Evolutionary conservation across 2,113 vertebrate genomes (phyloP), one percentile per base, ranked within the genome.

Genomic region (Syngnathoides biaculeatus): DNA sequence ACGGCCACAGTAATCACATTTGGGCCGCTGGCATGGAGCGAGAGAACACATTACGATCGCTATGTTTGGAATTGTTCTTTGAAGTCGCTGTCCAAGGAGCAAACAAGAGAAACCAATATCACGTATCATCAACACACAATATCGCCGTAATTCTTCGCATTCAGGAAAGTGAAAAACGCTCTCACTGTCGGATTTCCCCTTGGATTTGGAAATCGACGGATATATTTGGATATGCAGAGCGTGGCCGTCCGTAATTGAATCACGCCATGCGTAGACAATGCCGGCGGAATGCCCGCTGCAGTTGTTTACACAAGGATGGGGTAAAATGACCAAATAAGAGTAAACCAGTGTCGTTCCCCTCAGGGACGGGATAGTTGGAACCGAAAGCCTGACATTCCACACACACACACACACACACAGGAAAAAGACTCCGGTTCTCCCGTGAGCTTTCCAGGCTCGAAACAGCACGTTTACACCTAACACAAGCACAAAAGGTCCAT

Each of bases 271-370:
- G 72, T 68, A 83, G 67, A 75, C 75, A 79, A 75, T 78, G 67
- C 26, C 55, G 26, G 19, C 50, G 50, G 19, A 42, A 70, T 74
- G 74, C 72, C 72, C 50, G 40, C 52, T 42, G 30, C 78, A 81
- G 79, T 73, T 90, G 88, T 90, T 90, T 91, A 89, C 76, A 84
- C 64, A 75, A 77, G 42, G 79, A 81, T n/a, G 67, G 73, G 77
- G 83, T 88, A 69, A 69, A 82, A 82, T 74, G 70, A 85, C 88
- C 87, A 90, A 89, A 90, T 88, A 89, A 82, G 85, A 89, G 83
- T 87, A 89, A 86, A 88, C 76, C 67, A 67, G 67, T 76, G 73
- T 78, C 79, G 75, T 80, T 82, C 60, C 39, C 77, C 82, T 69
- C 79, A 43, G 77, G 86, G 77, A 84, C 74, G 45, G 26, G 13